Percentiles rank a stretch among this genome's conserved stretches.
phyloP scores from a whole-genome alignment of 2,797 vertebrate genomes.

The Anguilla megastoma region DNA sequence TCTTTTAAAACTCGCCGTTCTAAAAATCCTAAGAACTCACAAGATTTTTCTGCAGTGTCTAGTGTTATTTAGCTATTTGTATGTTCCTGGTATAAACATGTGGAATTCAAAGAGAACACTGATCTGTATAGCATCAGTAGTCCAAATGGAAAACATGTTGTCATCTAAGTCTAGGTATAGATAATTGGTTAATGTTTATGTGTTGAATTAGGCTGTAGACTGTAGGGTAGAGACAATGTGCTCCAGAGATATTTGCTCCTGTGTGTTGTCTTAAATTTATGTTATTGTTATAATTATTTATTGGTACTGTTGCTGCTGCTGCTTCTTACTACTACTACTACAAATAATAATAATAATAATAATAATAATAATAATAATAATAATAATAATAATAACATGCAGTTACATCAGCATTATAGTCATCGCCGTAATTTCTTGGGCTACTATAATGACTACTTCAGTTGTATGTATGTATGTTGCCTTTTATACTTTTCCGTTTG shows the following conservation, averaged over 20 bases:
- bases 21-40: not conserved
- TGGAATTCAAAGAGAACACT: not conserved
- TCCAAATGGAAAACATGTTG: not conserved
- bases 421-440: not conserved
- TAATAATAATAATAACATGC: not conserved
- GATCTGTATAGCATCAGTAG: not conserved
- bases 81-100: not conserved
- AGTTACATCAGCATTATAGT: not conserved
- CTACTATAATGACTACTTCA: not conserved
- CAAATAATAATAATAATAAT: no score
- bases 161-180: not conserved
- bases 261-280: not conserved
- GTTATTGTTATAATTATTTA: not conserved
- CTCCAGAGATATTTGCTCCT: not conserved
- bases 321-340: no score
- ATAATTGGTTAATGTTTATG: not conserved
- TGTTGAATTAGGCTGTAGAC: not conserved
- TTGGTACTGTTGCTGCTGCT: not conserved
- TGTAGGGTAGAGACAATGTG: not conserved
- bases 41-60: not conserved
- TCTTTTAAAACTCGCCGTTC: conserved; percentile 3
- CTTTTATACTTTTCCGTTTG: not conserved
- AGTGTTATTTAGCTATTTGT: conserved; percentile 5
- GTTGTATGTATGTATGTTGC: not conserved
- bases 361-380: not conserved